phyloP scores from a whole-genome alignment of 1,140 invertebrate genomes.

The Drosophila bocki region DNA sequence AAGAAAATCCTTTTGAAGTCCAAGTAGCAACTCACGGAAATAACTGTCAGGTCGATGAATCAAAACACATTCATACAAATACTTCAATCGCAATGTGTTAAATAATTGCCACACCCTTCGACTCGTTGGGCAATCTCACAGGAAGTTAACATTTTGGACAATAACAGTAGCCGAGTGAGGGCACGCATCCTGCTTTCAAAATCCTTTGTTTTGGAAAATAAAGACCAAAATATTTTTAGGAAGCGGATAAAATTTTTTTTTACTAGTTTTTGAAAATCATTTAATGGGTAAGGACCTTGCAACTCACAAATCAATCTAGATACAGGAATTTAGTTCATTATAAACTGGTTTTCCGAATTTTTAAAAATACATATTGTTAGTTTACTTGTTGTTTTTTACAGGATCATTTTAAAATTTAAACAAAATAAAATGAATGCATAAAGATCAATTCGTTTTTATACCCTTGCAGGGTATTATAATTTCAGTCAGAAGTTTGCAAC shows the following conservation, averaged over 20 bases:
- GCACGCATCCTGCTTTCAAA: neutral
- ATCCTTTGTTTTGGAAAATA: conserved; percentile 47
- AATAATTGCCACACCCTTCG: conserved; percentile 42
- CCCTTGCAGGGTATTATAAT: too few species aligned
- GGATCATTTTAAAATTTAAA: too few species aligned
- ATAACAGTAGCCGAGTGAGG: conserved; percentile 12
- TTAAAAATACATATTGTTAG: neutral
- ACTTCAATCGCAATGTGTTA: neutral
- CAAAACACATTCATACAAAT: conserved; percentile 21
- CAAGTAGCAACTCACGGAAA: neutral
- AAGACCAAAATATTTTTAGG: conserved; percentile 56
- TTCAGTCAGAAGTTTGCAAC: too few species aligned
- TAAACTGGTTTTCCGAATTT: neutral
- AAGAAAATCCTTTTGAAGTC: neutral
- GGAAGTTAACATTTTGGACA: conserved; percentile 58
- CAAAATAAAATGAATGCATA: neutral
- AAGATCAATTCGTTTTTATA: too few species aligned
- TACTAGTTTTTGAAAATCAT: conserved; percentile 5
- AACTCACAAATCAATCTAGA: neutral
- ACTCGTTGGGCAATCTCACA: conserved; percentile 52
- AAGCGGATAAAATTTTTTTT: conserved; percentile 25
- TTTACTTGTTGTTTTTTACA: too few species aligned
- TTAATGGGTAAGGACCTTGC: neutral
- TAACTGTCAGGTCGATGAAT: conserved; percentile 21
- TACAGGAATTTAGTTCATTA: neutral